These are phyloP conservation scores for Liasis olivaceus DNA, from an alignment of 2,797 vertebrate genomes.

Conservation along the genomic window DNA sequence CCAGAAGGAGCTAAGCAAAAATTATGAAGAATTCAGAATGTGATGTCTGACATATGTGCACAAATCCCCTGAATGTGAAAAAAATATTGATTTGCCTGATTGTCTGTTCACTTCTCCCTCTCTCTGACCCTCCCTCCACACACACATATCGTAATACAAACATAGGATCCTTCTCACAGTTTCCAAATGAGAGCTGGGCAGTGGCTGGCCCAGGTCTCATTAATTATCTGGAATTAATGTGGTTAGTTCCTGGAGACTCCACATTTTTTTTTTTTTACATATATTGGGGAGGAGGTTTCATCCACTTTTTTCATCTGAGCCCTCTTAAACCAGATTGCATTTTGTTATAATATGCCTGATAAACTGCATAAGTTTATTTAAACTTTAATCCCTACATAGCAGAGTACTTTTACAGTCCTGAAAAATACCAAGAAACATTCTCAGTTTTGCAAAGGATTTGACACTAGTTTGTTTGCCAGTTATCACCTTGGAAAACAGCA, in stretches of 20 bases:
- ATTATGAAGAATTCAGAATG: not conserved
- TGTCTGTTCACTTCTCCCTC: not conserved
- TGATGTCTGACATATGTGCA: not conserved
- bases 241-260: not conserved
- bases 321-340: not conserved
- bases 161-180: not conserved
- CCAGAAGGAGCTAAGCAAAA: not conserved
- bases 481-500: not conserved
- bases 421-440: not conserved
- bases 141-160: no score
- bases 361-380: not conserved
- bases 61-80: not conserved
- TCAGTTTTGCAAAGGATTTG: slow-evolving; percentile 1
- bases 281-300: not conserved
- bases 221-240: not conserved
- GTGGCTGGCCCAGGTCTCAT: no score
- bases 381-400: not conserved
- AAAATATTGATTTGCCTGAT: not conserved
- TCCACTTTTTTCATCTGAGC: not conserved
- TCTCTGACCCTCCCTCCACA: not conserved
- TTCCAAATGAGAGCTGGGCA: not conserved
- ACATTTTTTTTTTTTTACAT: not conserved
- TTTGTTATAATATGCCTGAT: not conserved
- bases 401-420: not conserved
- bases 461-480: not conserved